These are phyloP conservation scores for Subanguina moxae DNA, from an alignment of 1,140 invertebrate species.

Conservation along the genomic window DNA sequence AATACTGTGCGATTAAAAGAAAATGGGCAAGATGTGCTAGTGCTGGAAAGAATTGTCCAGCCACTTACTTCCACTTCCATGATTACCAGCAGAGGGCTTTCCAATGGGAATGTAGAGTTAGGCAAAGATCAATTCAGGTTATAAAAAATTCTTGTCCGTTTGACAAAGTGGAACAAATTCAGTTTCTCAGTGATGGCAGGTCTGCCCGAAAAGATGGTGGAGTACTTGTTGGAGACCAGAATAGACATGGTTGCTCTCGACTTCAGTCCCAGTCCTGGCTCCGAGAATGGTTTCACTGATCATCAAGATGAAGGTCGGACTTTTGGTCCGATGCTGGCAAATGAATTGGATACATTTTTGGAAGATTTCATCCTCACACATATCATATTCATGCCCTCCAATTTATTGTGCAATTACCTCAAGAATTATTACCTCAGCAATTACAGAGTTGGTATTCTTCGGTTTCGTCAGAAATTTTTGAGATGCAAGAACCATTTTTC, in stretches of 20 bases:
- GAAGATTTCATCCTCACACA: constrained; percentile 83
- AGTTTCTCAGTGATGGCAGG: constrained; percentile 85
- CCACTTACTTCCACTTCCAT: constrained; percentile 3
- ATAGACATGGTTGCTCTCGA: constrained; percentile 61
- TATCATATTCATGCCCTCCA: constrained; percentile 77
- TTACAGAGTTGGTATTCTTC: too few species aligned
- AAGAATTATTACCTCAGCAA: constrained; percentile 64
- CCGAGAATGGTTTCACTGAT: background rate
- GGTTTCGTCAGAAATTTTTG: too few species aligned
- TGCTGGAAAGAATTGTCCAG: constrained; percentile 66
- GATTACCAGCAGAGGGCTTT: background rate
- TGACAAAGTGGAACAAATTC: constrained; percentile 18
- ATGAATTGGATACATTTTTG: constrained; percentile 68
- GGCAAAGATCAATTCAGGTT: constrained; percentile 4
- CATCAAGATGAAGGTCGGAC: background rate
- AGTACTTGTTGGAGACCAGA: constrained; percentile 77
- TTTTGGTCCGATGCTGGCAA: constrained; percentile 1
- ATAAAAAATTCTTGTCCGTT: background rate
- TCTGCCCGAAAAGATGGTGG: constrained; percentile 79
- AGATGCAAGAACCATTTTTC: background rate
- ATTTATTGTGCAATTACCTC: constrained; percentile 72
- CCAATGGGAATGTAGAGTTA: background rate
- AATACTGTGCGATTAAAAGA: constrained; percentile 81
- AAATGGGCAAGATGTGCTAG: constrained; percentile 78
- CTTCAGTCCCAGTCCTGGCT: constrained; percentile 29